A percentile compares a stretch with the other conserved stretches of the same genome.
These are phyloP conservation scores for Drosophila mauritiana DNA, from an alignment of 1,140 invertebrate genomes.

Conservation along the genomic window DNA sequence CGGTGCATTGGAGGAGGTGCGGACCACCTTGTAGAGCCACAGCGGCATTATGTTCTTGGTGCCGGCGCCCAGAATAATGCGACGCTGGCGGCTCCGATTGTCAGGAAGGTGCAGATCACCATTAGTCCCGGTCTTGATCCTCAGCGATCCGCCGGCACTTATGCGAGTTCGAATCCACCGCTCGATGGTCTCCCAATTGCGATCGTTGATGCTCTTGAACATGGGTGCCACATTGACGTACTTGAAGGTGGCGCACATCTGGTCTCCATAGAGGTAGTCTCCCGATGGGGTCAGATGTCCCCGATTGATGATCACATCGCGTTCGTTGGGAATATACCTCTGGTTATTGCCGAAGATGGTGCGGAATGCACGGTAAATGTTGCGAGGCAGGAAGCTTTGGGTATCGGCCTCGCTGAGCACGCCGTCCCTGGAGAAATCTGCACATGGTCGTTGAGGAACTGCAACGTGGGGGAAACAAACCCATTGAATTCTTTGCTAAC, in stretches of 20 bases:
- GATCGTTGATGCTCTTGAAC: conserved; percentile 84
- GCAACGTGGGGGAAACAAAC: background rate
- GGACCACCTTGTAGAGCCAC: conserved; percentile 50
- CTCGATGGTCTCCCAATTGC: conserved; percentile 85
- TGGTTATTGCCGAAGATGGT: conserved; percentile 31
- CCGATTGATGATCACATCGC: conserved; percentile 33
- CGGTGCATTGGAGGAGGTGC: conserved; percentile 4
- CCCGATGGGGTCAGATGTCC: conserved; percentile 52
- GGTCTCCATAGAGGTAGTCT: conserved; percentile 36
- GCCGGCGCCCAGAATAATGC: conserved; percentile 16
- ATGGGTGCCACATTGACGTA: conserved; percentile 85
- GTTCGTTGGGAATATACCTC: conserved; percentile 35
- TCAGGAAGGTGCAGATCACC: conserved; percentile 16
- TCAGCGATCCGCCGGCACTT: background rate
- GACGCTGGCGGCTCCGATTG: background rate
- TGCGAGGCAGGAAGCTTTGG: conserved; percentile 28
- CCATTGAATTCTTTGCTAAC: background rate
- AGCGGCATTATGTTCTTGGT: conserved; percentile 39
- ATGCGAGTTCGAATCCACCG: conserved; percentile 40
- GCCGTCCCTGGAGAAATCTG: conserved; percentile 24
- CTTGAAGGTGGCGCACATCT: conserved; percentile 78
- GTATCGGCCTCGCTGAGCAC: conserved; percentile 24
- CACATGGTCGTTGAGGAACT: conserved; percentile 28
- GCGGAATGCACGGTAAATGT: conserved; percentile 26
- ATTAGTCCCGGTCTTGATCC: conserved; percentile 38